Conservation (phyloP, 92 coral and sea anemone species). For the Epizoanthus fatuus region DNA sequence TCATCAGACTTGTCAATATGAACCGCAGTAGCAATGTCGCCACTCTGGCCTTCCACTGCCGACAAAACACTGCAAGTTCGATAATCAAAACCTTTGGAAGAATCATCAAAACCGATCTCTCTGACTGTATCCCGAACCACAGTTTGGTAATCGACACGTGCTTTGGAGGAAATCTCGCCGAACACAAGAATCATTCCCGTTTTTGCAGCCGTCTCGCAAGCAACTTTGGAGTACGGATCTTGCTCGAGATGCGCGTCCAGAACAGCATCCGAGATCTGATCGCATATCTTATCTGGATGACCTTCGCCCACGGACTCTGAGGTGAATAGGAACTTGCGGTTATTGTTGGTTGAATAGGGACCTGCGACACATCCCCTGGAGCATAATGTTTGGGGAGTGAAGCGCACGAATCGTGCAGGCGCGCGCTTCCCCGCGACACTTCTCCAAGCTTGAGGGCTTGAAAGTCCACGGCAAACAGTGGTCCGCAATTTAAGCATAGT, state of each 20-base stretch:
- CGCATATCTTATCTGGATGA: constrained; percentile 93
- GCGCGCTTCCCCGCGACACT: not conserved
- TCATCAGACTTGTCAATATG: constrained; percentile 73
- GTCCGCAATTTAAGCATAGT: constrained; percentile 10
- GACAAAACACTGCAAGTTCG: constrained; percentile 89
- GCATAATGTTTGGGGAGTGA: constrained; percentile 30
- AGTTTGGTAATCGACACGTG: constrained; percentile 82
- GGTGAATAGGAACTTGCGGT: constrained; percentile 84
- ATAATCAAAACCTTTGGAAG: constrained; percentile 94
- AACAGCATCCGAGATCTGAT: constrained; percentile 94
- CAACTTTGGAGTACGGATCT: constrained; percentile 88
- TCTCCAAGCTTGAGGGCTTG: constrained; percentile 3
- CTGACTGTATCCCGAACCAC: constrained; percentile 87
- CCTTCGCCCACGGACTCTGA: constrained; percentile 92
- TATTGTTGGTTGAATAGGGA: constrained; percentile 70
- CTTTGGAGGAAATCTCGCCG: constrained; percentile 88
- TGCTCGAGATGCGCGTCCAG: constrained; percentile 88
- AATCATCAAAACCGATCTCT: constrained; percentile 88
- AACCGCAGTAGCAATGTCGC: constrained; percentile 78
- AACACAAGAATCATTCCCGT: constrained; percentile 90
- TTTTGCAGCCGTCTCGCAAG: constrained; percentile 86
- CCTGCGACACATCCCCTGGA: constrained; percentile 73
- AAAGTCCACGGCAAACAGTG: not conserved
- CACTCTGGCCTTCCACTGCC: constrained; percentile 82
- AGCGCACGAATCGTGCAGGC: not conserved